These are phyloP conservation scores for Zoanthus sansibaricus DNA, from an alignment of 92 coral and sea anemone species.

Conservation along the genomic window DNA sequence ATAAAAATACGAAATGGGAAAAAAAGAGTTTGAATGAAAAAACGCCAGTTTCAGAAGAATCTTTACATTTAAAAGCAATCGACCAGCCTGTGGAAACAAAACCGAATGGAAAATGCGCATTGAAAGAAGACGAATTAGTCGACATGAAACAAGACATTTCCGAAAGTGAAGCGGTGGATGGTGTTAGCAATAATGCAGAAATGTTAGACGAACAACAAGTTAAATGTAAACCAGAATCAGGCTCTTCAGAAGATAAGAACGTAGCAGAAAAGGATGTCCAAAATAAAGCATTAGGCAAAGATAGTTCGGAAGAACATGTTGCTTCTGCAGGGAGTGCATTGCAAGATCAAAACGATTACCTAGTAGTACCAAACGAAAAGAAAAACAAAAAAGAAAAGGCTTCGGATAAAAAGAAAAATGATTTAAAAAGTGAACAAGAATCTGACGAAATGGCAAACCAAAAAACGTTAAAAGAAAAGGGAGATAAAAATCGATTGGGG, in stretches of 20 bases:
- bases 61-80: neutral
- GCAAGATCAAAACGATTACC: neutral
- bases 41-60: neutral
- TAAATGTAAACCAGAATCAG: neutral
- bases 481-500: neutral
- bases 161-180: slow-evolving; percentile 1
- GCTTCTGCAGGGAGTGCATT: neutral
- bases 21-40: neutral
- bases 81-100: neutral
- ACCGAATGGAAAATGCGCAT: neutral
- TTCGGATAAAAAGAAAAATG: neutral
- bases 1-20: no score
- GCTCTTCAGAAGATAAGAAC: neutral
- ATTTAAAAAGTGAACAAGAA: neutral
- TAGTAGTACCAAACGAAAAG: neutral
- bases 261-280: slow-evolving; percentile 3
- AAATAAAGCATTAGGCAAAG: neutral
- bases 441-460: neutral
- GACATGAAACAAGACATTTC: neutral
- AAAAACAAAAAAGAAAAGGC: neutral
- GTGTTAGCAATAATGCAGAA: neutral
- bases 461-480: neutral
- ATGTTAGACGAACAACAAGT: neutral
- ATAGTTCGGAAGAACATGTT: neutral
- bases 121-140: neutral